phyloP scores from a whole-genome alignment of 2,888 invertebrate genomes.

The Plutella xylostella region DNA sequence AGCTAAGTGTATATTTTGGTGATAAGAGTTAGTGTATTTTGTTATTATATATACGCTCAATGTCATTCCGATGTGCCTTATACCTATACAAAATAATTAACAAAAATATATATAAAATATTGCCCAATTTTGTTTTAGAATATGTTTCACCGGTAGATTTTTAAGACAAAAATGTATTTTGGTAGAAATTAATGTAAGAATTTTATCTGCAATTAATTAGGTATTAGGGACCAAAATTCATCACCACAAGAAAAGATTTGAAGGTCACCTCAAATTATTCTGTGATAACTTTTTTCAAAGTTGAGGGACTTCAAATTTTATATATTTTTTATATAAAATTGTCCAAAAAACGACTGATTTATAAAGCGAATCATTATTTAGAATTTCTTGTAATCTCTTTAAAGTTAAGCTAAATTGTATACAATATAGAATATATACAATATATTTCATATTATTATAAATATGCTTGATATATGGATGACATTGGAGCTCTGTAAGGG shows the following conservation, averaged over 20 bases:
- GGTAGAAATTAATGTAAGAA: conserved; percentile 20
- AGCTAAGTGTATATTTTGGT: conserved; percentile 26
- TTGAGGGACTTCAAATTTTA: conserved; percentile 60
- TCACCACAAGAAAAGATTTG: conserved; percentile 32
- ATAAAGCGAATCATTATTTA: background rate
- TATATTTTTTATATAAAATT: conserved; percentile 15
- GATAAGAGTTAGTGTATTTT: conserved; percentile 22
- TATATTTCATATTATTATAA: too few relatives aligned
- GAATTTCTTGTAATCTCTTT: background rate
- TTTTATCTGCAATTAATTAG: conserved; percentile 22
- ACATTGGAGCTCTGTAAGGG: conserved; percentile 48
- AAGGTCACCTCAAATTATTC: conserved; percentile 61
- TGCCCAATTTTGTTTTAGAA: background rate
- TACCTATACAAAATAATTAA: conserved; percentile 15
- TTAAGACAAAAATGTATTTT: conserved; percentile 28
- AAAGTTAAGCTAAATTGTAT: conserved; percentile 16
- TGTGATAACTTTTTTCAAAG: conserved; percentile 65
- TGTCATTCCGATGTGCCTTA: conserved; percentile 62
- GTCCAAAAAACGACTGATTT: conserved; percentile 14
- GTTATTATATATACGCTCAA: conserved; percentile 38
- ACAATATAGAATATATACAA: conserved; percentile 11
- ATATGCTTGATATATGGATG: conserved; percentile 29
- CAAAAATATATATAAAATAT: background rate
- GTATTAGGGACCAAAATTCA: conserved; percentile 26
- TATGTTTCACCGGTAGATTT: conserved; percentile 29